Base-by-base conservation (phyloP, 2,113 vertebrate species). In the Camelus bactrianus region DNA sequence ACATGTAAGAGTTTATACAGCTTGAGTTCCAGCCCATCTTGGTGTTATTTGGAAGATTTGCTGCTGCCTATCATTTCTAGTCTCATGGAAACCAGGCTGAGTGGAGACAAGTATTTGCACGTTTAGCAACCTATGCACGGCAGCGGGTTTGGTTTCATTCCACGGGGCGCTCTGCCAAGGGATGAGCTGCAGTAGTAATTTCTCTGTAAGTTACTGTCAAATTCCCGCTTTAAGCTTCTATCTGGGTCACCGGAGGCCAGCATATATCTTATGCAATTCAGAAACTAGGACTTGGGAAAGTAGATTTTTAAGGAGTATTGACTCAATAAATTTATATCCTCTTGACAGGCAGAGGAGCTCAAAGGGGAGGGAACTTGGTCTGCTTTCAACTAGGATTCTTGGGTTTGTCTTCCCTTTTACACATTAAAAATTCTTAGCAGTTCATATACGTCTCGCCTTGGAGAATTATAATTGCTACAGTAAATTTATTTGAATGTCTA, bases 161-260 rank as follows among this genome's bases (percentile, higher is more conserved):
- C 80, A 89, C 0, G 19, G 17, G 96, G 96, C 96, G 0, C 35
- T 54, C 54, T 73, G 97, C 98, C 97, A 98, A 90, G 54, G 54
- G 85, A 94, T 92, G 96, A 95, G 56, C 70, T 11, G 19, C 65
- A 64, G 92, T 67, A 96, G 89, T 80, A 46, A 93, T 88, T 96
- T 95, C 82, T 89, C 80, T 82, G 72, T 54, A 95, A 95, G 96
- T 96, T 96, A 94, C 60, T 97, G 88, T 97, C 89, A 96, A 88
- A 97, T 92, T 46, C 69, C 86, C 6, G 6, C 72, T 95, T 94
- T 50, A 80, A 84, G 86, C 64, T 67, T 96, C 92, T 95, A 81
- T 80, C 80, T 96, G 75, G 82, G 90, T 95, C 92, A 85, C 73
- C 22, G 65, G 95, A 92, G 93, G 62, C 97, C 80, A 65, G 64